These are phyloP conservation scores for Alloplasta piceator DNA, from an alignment of 2,888 invertebrate genomes.

Conservation along the genomic window DNA sequence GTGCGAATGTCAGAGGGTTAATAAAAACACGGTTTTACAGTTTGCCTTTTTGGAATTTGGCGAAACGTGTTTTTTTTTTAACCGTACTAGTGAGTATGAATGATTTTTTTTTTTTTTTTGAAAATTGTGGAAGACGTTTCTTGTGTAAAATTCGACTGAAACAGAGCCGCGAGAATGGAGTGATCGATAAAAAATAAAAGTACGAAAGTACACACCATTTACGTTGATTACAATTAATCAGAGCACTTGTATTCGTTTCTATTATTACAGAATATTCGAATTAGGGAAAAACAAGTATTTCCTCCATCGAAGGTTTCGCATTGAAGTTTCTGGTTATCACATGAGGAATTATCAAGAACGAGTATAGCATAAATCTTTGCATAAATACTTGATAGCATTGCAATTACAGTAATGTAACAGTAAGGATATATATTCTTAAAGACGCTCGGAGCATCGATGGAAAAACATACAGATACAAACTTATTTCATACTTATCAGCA, in stretches of 20 bases:
- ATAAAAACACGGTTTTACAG: too few species aligned
- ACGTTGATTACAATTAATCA: slow-evolving; percentile 24
- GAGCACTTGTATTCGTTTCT: slow-evolving; percentile 33
- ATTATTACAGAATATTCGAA: slow-evolving; percentile 25
- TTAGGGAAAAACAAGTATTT: background rate
- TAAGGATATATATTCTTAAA: slow-evolving; percentile 25
- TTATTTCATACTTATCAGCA: slow-evolving; percentile 21
- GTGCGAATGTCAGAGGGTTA: too few species aligned
- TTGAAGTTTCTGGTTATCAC: slow-evolving; percentile 51
- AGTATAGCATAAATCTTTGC: slow-evolving; percentile 29
- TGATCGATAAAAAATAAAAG: slow-evolving; percentile 32
- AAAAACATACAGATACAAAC: slow-evolving; percentile 9
- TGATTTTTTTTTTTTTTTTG: slow-evolving; percentile 6
- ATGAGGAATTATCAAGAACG: slow-evolving; percentile 49
- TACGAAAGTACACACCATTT: slow-evolving; percentile 16
- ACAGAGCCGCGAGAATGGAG: background rate
- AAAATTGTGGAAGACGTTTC: background rate
- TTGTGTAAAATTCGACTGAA: background rate
- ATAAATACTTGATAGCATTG: slow-evolving; percentile 29
- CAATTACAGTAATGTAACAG: slow-evolving; percentile 13
- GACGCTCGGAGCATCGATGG: background rate
- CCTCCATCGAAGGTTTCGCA: slow-evolving; percentile 8
- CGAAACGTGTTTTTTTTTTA: too few species aligned
- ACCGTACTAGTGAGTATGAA: background rate
- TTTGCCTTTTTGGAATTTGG: too few species aligned